Evolutionary conservation across 2,797 vertebrate genomes (phyloP), one percentile per base, ranked within the genome.

Genomic region (Siniperca obscura): DNA sequence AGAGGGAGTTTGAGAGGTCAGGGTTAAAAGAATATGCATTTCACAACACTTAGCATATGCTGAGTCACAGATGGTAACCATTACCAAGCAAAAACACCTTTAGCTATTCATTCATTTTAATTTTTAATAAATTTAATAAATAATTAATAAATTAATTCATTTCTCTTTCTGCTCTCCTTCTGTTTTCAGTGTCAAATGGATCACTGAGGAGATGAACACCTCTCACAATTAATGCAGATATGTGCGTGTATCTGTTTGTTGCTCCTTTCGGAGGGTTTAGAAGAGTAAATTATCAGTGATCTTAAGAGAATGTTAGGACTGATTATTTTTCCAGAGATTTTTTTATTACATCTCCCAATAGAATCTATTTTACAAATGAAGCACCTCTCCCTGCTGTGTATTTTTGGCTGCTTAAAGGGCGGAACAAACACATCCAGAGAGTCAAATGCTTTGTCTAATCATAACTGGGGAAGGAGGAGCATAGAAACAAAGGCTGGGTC

Each of bases 121-220:
- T n/a, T n/a, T n/a, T n/a, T n/a, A n/a, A n/a, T n/a, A n/a, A n/a
- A n/a, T n/a, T n/a, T n/a, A n/a, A n/a, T n/a, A n/a, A n/a, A n/a
- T n/a, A n/a, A n/a, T n/a, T n/a, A n/a, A n/a, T n/a, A n/a, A n/a
- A n/a, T n/a, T n/a, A n/a, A n/a, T n/a, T n/a, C n/a, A n/a, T n/a
- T 56, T 30, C 30, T 30, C 30, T 30, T 30, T 30, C 30, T 5
- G 66, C 60, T 48, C 50, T 53, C 27, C 48, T 9, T 70, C 40
- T 74, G 55, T 30, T 78, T 65, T 75, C 70, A 4, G 22, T 21
- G 56, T 78, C 61, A 78, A 52, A 83, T 69, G 74, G 77, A 65
- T 86, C 64, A 74, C 75, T 8, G 82, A 81, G 66, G 44, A 80
- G 66, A 74, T 21, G 19, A 84, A 67, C 4, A 12, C 70, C 38